phyloP scores from a whole-genome alignment of 1,140 invertebrate species.

The Aphidius gifuensis region DNA sequence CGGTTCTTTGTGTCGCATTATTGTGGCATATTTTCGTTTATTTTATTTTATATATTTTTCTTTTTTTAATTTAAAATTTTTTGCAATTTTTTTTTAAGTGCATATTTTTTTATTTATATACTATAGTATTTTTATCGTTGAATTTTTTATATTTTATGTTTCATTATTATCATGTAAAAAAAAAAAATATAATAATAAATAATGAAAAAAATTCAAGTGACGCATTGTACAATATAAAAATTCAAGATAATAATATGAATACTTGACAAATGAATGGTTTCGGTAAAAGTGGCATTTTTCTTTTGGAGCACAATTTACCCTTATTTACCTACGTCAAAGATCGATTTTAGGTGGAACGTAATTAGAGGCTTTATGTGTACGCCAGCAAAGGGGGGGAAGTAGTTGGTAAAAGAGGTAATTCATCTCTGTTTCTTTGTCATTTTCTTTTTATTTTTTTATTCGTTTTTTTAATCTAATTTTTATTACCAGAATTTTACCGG shows the following conservation, averaged over 20 bases:
- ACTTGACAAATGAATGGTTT: constrained; percentile 12
- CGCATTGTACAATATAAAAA: too few relatives aligned
- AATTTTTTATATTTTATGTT: neutral
- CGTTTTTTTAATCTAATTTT: constrained; percentile 4
- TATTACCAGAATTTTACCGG: neutral
- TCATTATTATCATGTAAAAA: neutral
- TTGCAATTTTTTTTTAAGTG: neutral
- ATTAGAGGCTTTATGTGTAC: constrained; percentile 31
- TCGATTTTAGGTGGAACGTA: constrained; percentile 35
- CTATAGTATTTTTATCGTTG: neutral
- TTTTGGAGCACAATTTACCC: constrained; percentile 19
- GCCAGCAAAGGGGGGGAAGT: neutral
- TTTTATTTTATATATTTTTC: neutral
- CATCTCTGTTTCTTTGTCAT: constrained; percentile 2
- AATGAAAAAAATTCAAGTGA: too few relatives aligned
- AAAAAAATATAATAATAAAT: neutral
- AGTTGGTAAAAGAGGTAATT: too few relatives aligned
- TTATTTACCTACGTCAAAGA: constrained; percentile 30
- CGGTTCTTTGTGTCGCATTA: neutral
- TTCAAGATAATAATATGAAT: neutral
- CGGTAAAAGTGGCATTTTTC: neutral
- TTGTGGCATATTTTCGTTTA: neutral
- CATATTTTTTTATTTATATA: neutral
- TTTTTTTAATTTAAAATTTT: constrained; percentile 1
- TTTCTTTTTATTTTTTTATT: neutral